Conservation (phyloP, 2,797 vertebrate genomes). For the Heterohyrax brucei region DNA sequence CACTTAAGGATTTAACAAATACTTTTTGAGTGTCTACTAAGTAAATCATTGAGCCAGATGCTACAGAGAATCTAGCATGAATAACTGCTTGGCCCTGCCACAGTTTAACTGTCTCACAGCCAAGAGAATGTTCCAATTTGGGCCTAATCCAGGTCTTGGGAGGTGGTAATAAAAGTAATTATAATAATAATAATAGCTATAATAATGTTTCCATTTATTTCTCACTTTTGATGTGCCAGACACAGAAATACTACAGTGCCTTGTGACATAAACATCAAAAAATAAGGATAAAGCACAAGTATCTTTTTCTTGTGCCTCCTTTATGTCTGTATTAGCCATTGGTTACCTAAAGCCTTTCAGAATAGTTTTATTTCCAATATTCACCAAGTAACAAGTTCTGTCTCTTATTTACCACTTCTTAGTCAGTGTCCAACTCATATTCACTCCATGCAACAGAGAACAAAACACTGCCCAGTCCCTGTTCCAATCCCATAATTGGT, state of each 20-base stretch:
- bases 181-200: not conserved
- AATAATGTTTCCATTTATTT: not conserved
- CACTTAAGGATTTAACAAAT: slow-evolving; percentile 11
- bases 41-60: not conserved
- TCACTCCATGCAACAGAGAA: no score
- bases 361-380: slow-evolving; percentile 12
- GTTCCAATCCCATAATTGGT: no score
- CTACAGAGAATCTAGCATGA: not conserved
- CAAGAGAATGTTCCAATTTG: not conserved
- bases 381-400: not conserved
- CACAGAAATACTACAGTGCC: not conserved
- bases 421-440: no score
- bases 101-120: not conserved
- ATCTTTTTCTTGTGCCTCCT: not conserved
- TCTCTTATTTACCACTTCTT: not conserved
- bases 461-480: no score
- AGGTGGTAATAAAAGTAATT: not conserved
- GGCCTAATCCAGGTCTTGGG: not conserved
- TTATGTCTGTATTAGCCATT: not conserved
- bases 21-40: not conserved
- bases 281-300: not conserved
- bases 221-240: not conserved
- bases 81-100: not conserved
- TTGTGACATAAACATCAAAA: not conserved
- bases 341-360: not conserved